A percentile compares a stretch with the other conserved stretches of the same genome.
Conservation (phyloP, 1,140 invertebrate genomes). For the Bombus turneri region DNA sequence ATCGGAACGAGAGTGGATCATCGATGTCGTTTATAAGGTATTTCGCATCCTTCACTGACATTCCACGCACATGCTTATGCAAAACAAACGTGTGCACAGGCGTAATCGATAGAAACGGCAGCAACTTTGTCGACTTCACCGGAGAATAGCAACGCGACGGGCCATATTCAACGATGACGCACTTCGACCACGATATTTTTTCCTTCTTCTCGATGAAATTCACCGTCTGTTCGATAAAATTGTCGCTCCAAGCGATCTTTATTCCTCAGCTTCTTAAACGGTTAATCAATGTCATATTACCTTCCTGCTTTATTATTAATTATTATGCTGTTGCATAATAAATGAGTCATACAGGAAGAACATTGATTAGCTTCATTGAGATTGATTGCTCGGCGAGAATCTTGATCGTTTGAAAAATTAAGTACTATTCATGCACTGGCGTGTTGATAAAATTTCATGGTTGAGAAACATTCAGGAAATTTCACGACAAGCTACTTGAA, state of each 20-base stretch:
- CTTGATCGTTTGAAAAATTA: no score
- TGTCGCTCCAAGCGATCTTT: background rate
- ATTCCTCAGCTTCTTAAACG: background rate
- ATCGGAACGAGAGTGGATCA: background rate
- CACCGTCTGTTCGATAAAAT: background rate
- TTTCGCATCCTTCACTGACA: slow-evolving; percentile 1
- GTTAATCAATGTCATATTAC: background rate
- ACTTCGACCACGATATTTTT: background rate
- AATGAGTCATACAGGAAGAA: background rate
- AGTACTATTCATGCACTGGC: no score
- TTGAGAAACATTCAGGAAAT: no score
- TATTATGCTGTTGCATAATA: background rate
- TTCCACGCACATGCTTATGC: slow-evolving; percentile 35
- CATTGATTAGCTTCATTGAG: no score
- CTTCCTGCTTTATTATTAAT: background rate
- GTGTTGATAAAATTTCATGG: no score
- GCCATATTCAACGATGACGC: background rate
- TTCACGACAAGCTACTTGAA: no score
- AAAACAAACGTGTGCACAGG: slow-evolving; percentile 1
- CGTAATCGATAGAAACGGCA: background rate
- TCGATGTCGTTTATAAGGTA: background rate
- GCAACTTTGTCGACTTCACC: background rate
- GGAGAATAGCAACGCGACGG: background rate
- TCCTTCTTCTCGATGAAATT: background rate
- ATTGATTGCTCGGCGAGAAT: no score